Evolutionary conservation across 2,888 invertebrate genomes (phyloP), one percentile per base, ranked within the genome.

Genomic region (Oscheius myriophilus): DNA sequence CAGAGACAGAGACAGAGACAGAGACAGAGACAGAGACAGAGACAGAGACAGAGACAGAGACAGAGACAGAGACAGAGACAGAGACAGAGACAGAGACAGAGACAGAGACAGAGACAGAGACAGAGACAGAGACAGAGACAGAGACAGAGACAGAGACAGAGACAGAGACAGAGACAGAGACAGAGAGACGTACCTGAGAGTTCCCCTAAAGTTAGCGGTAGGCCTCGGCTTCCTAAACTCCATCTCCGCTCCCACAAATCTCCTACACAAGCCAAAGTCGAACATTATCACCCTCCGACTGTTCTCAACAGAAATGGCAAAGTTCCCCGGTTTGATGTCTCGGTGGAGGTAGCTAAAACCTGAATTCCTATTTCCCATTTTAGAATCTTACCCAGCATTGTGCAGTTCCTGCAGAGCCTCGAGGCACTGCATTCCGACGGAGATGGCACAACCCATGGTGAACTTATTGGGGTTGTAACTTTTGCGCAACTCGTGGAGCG

Each of bases 311-410:
- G 72, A 72, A 18, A 82, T 62, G 11, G 81, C 79, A 53, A 76
- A 80, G 61, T 83, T 83, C 25, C 69, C 76, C 12, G 81, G 81
- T 46, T 82, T 81, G 46, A 82, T 73, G 55, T 82, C 82, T 6
- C 80, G 75, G 64, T 76, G 76, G 25, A 78, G 69, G 59, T 65
- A 76, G 26, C 75, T 73, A 62, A 39, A n/a, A n/a, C n/a, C n/a
- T n/a, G 42, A 33, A n/a, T n/a, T n/a, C n/a, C n/a, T n/a, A n/a
- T n/a, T n/a, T n/a, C n/a, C n/a, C n/a, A n/a, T n/a, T n/a, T n/a
- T n/a, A n/a, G n/a, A n/a, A 33, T 33, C 33, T 33, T 33, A 33
- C 33, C 33, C 33, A 33, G 33, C n/a, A 1, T 46, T 43, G 69
- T 81, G 80, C 0, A 82, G 68, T 55, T 78, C 75, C 49, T 83